Conservation (phyloP, 1,140 invertebrate species). For the Galendromus occidentalis region DNA sequence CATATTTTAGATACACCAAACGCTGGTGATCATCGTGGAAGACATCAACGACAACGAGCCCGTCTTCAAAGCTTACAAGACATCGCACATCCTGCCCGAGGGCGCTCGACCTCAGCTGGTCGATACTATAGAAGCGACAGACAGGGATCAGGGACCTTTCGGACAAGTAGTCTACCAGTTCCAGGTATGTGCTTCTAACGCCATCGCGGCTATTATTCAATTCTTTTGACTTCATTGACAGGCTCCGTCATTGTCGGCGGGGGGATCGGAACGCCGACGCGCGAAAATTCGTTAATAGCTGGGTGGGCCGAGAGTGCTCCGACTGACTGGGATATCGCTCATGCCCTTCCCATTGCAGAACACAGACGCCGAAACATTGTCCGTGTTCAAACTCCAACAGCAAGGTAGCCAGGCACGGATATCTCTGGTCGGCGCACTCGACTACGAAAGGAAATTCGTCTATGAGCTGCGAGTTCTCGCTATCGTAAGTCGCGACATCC, state of each 20-base stretch:
- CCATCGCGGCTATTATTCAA: too few species aligned
- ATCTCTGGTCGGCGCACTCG: constrained; percentile 47
- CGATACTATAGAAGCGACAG: constrained; percentile 60
- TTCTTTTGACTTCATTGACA: too few species aligned
- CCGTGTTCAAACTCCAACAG: constrained; percentile 12
- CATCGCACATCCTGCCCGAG: constrained; percentile 35
- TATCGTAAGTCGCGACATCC: too few species aligned
- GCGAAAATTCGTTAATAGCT: too few species aligned
- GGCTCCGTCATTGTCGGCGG: too few species aligned
- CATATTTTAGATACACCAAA: constrained; percentile 41
- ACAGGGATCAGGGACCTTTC: constrained; percentile 70
- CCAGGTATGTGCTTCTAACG: constrained; percentile 18
- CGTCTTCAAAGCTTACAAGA: constrained; percentile 60
- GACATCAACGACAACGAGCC: constrained; percentile 70
- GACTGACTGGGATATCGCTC: too few species aligned
- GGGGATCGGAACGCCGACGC: too few species aligned
- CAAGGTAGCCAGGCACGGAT: constrained; percentile 25
- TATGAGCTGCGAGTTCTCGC: constrained; percentile 67
- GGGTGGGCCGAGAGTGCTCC: too few species aligned
- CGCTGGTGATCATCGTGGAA: constrained; percentile 62
- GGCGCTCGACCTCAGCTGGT: constrained; percentile 44
- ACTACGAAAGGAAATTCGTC: constrained; percentile 67
- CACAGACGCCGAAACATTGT: constrained; percentile 10
- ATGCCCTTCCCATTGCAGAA: not conserved
- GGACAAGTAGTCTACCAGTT: constrained; percentile 45